Conservation (phyloP, 2,113 vertebrate genomes). For the Nerophis ophidion region DNA sequence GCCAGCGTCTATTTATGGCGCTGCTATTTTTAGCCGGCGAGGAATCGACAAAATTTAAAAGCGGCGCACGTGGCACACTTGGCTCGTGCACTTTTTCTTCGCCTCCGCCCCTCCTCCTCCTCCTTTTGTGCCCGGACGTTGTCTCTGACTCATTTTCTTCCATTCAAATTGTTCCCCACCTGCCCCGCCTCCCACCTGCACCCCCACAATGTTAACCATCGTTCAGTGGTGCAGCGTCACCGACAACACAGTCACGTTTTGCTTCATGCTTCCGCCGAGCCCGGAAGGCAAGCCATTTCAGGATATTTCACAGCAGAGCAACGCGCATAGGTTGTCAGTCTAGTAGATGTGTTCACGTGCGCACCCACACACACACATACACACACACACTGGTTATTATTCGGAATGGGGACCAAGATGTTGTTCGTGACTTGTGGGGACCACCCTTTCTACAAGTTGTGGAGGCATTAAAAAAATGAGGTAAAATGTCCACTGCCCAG, state of each 20-base stretch:
- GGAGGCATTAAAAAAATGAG: no score
- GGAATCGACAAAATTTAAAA: constrained; percentile 82
- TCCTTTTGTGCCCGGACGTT: constrained; percentile 6
- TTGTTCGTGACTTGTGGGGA: no score
- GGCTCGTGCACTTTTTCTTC: neutral
- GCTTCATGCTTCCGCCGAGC: constrained; percentile 52
- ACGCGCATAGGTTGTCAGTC: constrained; percentile 52
- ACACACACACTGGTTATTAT: neutral
- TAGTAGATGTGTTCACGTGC: constrained; percentile 16
- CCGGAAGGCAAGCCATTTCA: constrained; percentile 59
- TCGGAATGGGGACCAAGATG: no score
- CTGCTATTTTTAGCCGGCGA: constrained; percentile 87
- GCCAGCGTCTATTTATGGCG: constrained; percentile 40
- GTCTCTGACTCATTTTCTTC: constrained; percentile 2
- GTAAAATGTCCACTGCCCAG: no score
- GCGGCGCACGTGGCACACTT: constrained; percentile 43
- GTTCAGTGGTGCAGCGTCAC: constrained; percentile 37
- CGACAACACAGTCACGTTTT: constrained; percentile 58
- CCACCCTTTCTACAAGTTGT: no score
- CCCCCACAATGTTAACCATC: neutral
- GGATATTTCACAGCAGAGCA: constrained; percentile 54
- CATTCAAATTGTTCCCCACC: constrained; percentile 26
- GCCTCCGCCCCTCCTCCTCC: constrained; percentile 4
- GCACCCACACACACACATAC: constrained; percentile 4
- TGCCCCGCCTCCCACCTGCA: neutral